Evolutionary conservation across 1,140 invertebrate species (phyloP).

Genomic region (Heliconius congener): DNA sequence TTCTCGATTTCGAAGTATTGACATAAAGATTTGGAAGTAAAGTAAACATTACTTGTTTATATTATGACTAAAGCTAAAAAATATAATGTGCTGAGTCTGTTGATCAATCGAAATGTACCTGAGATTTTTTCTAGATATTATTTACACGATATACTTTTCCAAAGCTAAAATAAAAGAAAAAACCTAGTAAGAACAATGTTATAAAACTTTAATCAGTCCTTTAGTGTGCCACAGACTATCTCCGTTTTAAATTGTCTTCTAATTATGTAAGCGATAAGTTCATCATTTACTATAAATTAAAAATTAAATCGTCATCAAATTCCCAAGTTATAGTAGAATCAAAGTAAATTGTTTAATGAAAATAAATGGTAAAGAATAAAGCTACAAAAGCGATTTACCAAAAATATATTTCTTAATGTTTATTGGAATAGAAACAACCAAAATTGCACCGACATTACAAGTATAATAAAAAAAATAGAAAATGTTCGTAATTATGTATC

Average conservation of each 20-base stretch:
- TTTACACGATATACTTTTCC: too few species aligned
- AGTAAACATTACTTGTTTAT: constrained; percentile 25
- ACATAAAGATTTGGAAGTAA: constrained; percentile 58
- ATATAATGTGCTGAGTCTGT: not conserved
- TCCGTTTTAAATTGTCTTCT: too few species aligned
- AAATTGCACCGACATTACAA: constrained; percentile 22
- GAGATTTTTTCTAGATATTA: too few species aligned
- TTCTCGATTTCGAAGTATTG: constrained; percentile 59
- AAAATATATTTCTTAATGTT: constrained; percentile 21
- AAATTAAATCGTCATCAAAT: not conserved
- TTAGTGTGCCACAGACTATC: too few species aligned
- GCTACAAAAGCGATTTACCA: constrained; percentile 10
- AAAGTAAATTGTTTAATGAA: not conserved
- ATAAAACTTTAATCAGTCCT: too few species aligned
- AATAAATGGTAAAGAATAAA: constrained; percentile 8
- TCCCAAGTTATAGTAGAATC: not conserved
- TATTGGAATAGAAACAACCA: constrained; percentile 25
- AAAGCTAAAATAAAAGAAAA: too few species aligned
- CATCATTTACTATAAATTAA: not conserved
- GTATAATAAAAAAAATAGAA: constrained; percentile 19
- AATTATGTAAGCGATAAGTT: not conserved
- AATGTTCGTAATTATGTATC: constrained; percentile 37
- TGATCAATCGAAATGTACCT: too few species aligned
- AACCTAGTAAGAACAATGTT: too few species aligned
- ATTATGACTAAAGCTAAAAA: constrained; percentile 4